phyloP scores from a whole-genome alignment of 2,888 invertebrate genomes.

The Tenthredo distinguenda region DNA sequence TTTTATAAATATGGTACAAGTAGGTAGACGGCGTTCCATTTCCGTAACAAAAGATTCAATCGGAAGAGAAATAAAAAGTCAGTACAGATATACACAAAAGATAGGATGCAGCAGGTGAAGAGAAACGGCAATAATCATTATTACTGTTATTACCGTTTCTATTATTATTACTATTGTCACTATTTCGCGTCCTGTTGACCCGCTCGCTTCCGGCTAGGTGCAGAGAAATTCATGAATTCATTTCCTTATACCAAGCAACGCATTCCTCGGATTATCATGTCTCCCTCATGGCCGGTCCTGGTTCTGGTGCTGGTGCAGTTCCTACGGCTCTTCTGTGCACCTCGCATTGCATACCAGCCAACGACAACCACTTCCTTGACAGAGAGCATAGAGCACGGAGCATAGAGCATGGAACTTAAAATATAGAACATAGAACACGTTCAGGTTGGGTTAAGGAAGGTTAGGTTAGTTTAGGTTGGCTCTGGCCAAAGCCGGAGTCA shows the following conservation, averaged over 20 bases:
- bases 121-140: background rate
- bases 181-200: background rate
- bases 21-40: background rate
- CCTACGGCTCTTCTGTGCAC: background rate
- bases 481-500: constrained; percentile 54
- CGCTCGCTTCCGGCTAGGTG: background rate
- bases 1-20: background rate
- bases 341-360: constrained; percentile 11
- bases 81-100: background rate
- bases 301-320: background rate
- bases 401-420: constrained; percentile 11
- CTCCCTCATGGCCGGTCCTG: background rate
- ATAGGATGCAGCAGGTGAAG: background rate
- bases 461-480: background rate
- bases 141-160: background rate
- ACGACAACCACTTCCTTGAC: constrained; percentile 49
- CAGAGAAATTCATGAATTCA: constrained; percentile 43
- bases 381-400: background rate
- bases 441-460: background rate
- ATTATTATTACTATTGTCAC: background rate
- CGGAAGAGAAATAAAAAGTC: background rate
- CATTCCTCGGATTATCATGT: constrained; percentile 49
- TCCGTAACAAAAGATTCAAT: constrained; percentile 10
- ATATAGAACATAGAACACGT: constrained; percentile 38
- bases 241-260: constrained; percentile 38